phyloP scores from a whole-genome alignment of 1,140 invertebrate genomes.

The Tetramorium parvispinum region DNA sequence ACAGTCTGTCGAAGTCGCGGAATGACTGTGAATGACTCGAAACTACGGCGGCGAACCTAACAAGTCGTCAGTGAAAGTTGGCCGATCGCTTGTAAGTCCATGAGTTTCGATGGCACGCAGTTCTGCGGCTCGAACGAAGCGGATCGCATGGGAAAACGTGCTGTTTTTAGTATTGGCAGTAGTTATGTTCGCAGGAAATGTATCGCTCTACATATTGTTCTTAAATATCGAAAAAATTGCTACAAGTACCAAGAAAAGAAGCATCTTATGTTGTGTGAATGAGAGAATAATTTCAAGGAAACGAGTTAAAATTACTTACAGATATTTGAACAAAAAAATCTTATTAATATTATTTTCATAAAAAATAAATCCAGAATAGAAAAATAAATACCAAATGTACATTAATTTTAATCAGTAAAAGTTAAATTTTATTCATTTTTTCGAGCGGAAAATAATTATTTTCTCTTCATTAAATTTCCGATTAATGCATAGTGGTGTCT shows the following conservation, averaged over 20 bases:
- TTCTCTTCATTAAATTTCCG: background rate
- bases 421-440: background rate
- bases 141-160: background rate
- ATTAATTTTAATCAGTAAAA: background rate
- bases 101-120: slow-evolving; percentile 49
- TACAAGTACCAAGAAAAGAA: background rate
- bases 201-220: background rate
- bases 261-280: background rate
- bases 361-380: background rate
- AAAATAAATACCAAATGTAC: background rate
- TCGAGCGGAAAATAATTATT: background rate
- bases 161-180: background rate
- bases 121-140: background rate
- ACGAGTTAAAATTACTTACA: background rate
- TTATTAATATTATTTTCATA: background rate
- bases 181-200: background rate
- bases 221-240: background rate
- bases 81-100: slow-evolving; percentile 70
- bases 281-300: background rate
- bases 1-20: slow-evolving; percentile 76
- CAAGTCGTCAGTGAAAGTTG: slow-evolving; percentile 83
- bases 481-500: background rate
- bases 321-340: background rate
- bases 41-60: slow-evolving; percentile 75
- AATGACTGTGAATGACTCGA: slow-evolving; percentile 84